These are phyloP conservation scores for Apostichopus leukothele DNA, from an alignment of 53 echinoderm and acorn worm species.

Conservation along the genomic window DNA sequence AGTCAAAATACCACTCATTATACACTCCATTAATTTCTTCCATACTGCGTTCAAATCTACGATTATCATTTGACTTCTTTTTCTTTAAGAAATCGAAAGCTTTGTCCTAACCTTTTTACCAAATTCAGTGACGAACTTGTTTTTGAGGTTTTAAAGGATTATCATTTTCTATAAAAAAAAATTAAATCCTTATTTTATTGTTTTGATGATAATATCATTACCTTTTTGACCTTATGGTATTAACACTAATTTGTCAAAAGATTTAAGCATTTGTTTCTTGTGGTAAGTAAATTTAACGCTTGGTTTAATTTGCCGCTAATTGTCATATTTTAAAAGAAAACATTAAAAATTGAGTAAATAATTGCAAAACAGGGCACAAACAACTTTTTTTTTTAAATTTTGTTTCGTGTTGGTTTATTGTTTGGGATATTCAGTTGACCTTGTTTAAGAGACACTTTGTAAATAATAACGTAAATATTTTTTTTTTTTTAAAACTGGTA, in stretches of 20 bases:
- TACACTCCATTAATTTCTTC: conserved; percentile 6
- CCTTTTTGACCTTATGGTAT: conserved; percentile 31
- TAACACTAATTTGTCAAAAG: conserved; percentile 12
- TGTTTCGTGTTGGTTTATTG: no score
- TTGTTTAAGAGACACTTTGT: no score
- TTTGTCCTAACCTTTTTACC: not conserved
- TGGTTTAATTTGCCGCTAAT: not conserved
- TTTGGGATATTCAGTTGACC: no score
- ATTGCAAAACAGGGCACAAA: not conserved
- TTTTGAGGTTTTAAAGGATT: not conserved
- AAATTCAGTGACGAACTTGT: not conserved
- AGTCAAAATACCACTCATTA: not conserved
- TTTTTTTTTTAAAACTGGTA: no score
- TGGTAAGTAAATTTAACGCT: conserved; percentile 1
- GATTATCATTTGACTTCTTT: not conserved
- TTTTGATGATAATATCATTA: conserved; percentile 5
- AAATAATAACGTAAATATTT: no score
- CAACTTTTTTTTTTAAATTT: not conserved
- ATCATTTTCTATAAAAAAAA: not conserved
- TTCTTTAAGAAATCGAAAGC: not conserved
- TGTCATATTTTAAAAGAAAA: not conserved
- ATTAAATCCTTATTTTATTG: conserved; percentile 17
- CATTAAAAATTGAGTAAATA: not conserved
- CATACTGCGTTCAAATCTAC: not conserved
- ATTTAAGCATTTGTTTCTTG: not conserved